These are phyloP conservation scores for Drosophila kurseongensis DNA, from an alignment of 1,140 invertebrate genomes.

Conservation along the genomic window DNA sequence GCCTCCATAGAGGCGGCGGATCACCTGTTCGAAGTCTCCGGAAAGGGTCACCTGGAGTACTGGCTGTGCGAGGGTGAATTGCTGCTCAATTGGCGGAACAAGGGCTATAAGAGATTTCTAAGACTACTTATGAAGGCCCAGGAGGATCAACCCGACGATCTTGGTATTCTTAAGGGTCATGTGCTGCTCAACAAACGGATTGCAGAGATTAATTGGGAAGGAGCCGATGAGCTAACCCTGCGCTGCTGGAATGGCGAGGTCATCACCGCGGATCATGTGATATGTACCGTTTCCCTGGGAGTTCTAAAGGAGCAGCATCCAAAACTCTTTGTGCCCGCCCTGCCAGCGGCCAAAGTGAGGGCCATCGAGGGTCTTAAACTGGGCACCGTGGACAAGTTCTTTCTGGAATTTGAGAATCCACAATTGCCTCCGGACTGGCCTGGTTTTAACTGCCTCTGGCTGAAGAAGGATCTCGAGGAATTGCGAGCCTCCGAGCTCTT, in stretches of 20 bases:
- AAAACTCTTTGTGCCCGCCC: conserved; percentile 87
- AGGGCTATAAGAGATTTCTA: conserved; percentile 87
- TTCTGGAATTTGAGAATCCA: conserved; percentile 87
- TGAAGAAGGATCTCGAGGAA: conserved; percentile 82
- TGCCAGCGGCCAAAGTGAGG: conserved; percentile 87
- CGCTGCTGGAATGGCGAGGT: conserved; percentile 87
- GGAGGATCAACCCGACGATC: conserved; percentile 21
- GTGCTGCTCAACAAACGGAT: conserved; percentile 86
- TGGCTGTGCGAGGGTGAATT: conserved; percentile 87
- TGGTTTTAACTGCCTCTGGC: conserved; percentile 86
- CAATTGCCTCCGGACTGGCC: conserved; percentile 87
- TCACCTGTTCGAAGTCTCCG: conserved; percentile 87
- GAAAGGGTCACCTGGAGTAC: conserved; percentile 86
- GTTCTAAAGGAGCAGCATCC: conserved; percentile 88
- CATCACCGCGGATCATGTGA: conserved; percentile 88
- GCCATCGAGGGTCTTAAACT: conserved; percentile 89
- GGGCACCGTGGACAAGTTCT: conserved; percentile 92
- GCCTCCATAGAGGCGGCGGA: conserved; percentile 87
- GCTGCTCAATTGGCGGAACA: conserved; percentile 87
- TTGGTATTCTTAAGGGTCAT: conserved; percentile 69
- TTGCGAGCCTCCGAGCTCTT: conserved; percentile 64
- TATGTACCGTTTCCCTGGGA: conserved; percentile 89
- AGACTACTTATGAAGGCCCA: conserved; percentile 85
- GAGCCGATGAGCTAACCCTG: conserved; percentile 69
- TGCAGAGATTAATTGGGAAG: conserved; percentile 84